Percentiles rank a stretch among this genome's conserved stretches.
phyloP scores from a whole-genome alignment of 2,113 vertebrate species.

The Pseudolaguvia tuberculata region DNA sequence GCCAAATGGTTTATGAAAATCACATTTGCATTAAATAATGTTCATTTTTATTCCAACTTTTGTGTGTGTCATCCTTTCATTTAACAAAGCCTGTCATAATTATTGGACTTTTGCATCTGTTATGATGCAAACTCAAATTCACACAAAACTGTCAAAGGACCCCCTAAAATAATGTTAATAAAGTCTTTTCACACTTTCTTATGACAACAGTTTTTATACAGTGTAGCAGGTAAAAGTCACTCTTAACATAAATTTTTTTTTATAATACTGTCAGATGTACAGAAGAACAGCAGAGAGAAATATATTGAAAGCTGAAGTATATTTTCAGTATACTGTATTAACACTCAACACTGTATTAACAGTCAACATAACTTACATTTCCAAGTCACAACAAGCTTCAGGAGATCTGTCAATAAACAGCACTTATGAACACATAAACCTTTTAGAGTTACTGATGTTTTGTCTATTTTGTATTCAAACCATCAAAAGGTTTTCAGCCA shows the following conservation, averaged over 20 bases:
- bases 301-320: background rate
- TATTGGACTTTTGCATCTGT: background rate
- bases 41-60: conserved; percentile 8
- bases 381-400: background rate
- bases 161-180: background rate
- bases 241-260: no score
- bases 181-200: background rate
- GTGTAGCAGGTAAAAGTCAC: background rate
- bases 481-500: background rate
- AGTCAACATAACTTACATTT: background rate
- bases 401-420: background rate
- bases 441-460: no score
- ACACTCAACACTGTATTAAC: background rate
- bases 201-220: background rate
- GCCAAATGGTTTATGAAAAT: background rate
- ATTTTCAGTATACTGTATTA: background rate
- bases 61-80: conserved; percentile 4
- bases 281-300: background rate
- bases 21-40: background rate
- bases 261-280: background rate
- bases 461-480: background rate
- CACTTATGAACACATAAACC: no score
- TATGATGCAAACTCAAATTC: background rate
- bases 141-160: background rate
- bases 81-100: background rate